phyloP scores from a whole-genome alignment of 2,797 vertebrate genomes.

The Oryzias sinensis region DNA sequence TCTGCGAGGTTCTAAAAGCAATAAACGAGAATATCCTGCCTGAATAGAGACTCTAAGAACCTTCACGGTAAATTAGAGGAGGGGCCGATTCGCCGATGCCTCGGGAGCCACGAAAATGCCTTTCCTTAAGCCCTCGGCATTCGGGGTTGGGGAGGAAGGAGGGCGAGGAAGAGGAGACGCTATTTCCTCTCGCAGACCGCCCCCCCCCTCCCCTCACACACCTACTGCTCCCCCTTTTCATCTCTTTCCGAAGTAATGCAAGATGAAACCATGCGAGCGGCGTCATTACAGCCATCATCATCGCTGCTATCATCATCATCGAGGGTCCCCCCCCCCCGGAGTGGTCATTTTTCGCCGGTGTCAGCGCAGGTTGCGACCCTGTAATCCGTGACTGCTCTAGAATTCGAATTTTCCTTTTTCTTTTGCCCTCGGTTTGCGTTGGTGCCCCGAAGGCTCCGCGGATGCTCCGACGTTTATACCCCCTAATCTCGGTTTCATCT shows the following conservation, averaged over 20 bases:
- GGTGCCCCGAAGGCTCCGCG: slow-evolving; percentile 90
- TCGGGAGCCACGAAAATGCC: slow-evolving; percentile 91
- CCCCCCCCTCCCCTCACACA: slow-evolving; percentile 1
- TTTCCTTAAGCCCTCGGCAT: slow-evolving; percentile 92
- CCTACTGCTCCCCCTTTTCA: slow-evolving; percentile 42
- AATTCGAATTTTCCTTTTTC: slow-evolving; percentile 94
- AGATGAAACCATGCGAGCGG: slow-evolving; percentile 88
- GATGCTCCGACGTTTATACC: slow-evolving; percentile 83
- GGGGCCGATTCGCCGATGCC: slow-evolving; percentile 89
- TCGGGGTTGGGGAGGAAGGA: slow-evolving; percentile 42
- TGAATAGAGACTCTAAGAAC: slow-evolving; percentile 93
- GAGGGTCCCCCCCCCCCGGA: slow-evolving; percentile 78
- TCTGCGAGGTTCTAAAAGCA: slow-evolving; percentile 75
- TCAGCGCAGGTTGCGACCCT: slow-evolving; percentile 95
- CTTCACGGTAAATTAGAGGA: slow-evolving; percentile 85
- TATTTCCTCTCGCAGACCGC: slow-evolving; percentile 50
- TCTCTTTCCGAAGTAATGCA: slow-evolving; percentile 88
- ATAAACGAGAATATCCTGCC: slow-evolving; percentile 87
- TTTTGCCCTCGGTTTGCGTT: slow-evolving; percentile 66
- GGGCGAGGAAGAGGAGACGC: slow-evolving; percentile 37
- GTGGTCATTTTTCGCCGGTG: slow-evolving; percentile 86
- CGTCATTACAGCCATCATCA: slow-evolving; percentile 70
- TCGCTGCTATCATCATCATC: slow-evolving; percentile 75
- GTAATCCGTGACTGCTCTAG: slow-evolving; percentile 96
- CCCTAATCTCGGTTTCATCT: slow-evolving; percentile 96